Base-by-base conservation (phyloP, 1,140 invertebrate species). In the Philaenus spumarius region DNA sequence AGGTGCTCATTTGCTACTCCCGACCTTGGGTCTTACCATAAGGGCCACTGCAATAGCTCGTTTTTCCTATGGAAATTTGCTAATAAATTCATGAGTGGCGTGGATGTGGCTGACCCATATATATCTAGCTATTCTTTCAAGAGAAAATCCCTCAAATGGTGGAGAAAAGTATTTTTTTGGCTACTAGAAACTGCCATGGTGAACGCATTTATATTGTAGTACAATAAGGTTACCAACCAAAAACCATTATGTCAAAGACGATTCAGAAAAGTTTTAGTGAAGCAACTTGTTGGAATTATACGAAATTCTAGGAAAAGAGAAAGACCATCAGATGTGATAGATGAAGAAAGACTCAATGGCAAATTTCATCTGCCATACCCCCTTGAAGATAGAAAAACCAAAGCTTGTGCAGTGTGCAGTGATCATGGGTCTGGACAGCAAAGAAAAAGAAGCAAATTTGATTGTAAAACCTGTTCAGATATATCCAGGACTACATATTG, bases 141-240 rank as follows among this genome's bases (percentile, higher is more conserved):
- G 3, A 4, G 22, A 37, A 58, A 58, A 58, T 48, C 46, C 4
- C 5, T 42, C 6, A 58, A 58, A 26, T 58, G 56, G 56, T 58
- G 56, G 48, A n/a, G 56, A 14, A 58, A 58, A 43, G 37, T 55
- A 11, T 55, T 55, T 40, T 55, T 55, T 20, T 55, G 52, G 52
- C 22, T 55, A 42, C n/a, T 55, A 2, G 52, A 55, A 42, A 19
- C 9, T 23, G 9, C 34, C 17, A 40, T 55, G 15, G 52, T 55
- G 12, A 40, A 55, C 19, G 23, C 52, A 3, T 55, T 6, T 42
- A n/a, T n/a, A n/a, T 40, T 55, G 17, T 40, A 40, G 4, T 34
- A 6, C 35, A 42, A 34, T 3, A 55, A 7, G 2, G 20, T 40
- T 22, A n/a, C 15, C 12, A 2, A 19, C 3, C 4, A 55, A 4